A percentile compares a stretch with the other conserved stretches of the same genome.
phyloP scores from a whole-genome alignment of 2,888 invertebrate genomes.

The Dascillus cervinus region DNA sequence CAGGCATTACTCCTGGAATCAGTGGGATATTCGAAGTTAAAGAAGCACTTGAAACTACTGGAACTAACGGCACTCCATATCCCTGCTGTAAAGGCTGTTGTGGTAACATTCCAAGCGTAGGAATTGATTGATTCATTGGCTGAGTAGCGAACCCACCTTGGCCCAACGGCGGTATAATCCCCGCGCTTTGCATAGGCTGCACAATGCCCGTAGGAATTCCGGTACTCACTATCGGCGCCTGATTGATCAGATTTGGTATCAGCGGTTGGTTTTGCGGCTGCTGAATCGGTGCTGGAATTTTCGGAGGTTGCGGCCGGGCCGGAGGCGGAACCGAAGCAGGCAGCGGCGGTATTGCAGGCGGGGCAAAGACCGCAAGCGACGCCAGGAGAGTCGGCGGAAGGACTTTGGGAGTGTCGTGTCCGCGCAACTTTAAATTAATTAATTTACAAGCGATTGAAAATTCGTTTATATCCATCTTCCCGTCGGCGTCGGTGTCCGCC shows the following conservation, averaged over 20 bases:
- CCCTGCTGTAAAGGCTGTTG: constrained; percentile 5
- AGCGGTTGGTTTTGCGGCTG: constrained; percentile 14
- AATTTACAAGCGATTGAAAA: constrained; percentile 96
- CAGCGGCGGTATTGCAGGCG: constrained; percentile 28
- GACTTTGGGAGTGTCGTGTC: constrained; percentile 80
- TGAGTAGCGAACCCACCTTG: constrained; percentile 11
- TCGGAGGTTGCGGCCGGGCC: constrained; percentile 29
- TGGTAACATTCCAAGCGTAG: constrained; percentile 2
- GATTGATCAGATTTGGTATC: constrained; percentile 12
- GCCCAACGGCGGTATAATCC: constrained; percentile 24
- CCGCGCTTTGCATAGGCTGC: constrained; percentile 23
- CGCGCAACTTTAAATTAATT: constrained; percentile 86
- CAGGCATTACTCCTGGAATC: constrained; percentile 25
- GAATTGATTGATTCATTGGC: constrained; percentile 11
- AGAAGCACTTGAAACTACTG: constrained; percentile 5
- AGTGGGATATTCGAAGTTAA: constrained; percentile 4
- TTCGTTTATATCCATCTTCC: constrained; percentile 91
- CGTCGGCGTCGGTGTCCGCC: constrained; percentile 94
- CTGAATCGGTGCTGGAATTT: constrained; percentile 31
- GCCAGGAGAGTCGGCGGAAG: constrained; percentile 71
- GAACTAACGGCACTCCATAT: constrained; percentile 10
- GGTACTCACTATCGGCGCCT: constrained; percentile 8
- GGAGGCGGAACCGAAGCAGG: constrained; percentile 41
- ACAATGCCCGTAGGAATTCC: constrained; percentile 23
- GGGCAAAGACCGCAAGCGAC: constrained; percentile 51